These are phyloP conservation scores for Pheosia gnoma DNA, from an alignment of 2,888 invertebrate genomes.

Conservation along the genomic window DNA sequence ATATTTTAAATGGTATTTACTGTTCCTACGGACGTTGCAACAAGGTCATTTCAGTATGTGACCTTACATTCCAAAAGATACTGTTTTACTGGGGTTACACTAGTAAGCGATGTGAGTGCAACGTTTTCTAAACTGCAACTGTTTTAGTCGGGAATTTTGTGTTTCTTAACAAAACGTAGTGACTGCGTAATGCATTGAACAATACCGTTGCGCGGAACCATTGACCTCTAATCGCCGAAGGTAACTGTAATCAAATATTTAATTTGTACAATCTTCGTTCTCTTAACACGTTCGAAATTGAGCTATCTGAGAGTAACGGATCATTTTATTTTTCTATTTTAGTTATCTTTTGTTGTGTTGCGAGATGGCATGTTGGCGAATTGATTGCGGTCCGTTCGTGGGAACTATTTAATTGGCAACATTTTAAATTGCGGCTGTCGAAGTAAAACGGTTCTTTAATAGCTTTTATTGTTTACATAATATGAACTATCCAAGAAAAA, in stretches of 20 bases:
- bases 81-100: too few relatives aligned
- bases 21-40: too few relatives aligned
- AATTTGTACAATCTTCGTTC: slow-evolving; percentile 62
- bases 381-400: slow-evolving; percentile 4
- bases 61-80: too few relatives aligned
- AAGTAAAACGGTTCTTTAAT: background rate
- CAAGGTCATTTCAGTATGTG: too few relatives aligned
- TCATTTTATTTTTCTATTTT: slow-evolving; percentile 26
- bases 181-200: slow-evolving; percentile 40
- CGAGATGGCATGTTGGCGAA: slow-evolving; percentile 9
- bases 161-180: slow-evolving; percentile 17
- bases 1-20: too few relatives aligned
- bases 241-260: slow-evolving; percentile 77
- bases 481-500: too few relatives aligned
- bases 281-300: slow-evolving; percentile 58
- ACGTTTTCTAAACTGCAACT: too few relatives aligned
- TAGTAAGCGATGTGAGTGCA: too few relatives aligned
- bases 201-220: slow-evolving; percentile 56
- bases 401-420: slow-evolving; percentile 1
- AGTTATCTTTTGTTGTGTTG: slow-evolving; percentile 22
- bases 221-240: slow-evolving; percentile 70
- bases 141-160: background rate
- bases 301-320: slow-evolving; percentile 44
- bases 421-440: slow-evolving; percentile 11
- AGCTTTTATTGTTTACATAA: background rate